Conservation (phyloP, 2,888 invertebrate species). For the Drosophila setosimentum region DNA sequence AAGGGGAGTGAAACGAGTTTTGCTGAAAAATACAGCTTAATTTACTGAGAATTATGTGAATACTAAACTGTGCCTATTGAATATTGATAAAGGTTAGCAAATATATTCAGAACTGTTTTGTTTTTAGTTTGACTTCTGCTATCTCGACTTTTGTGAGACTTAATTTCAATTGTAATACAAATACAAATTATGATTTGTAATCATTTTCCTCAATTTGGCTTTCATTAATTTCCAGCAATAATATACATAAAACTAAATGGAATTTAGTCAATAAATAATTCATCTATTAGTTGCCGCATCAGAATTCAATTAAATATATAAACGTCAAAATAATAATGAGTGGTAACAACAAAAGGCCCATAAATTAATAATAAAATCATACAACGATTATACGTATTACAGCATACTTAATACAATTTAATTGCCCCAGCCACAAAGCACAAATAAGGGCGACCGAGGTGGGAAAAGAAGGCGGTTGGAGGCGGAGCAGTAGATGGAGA, state of each 20-base stretch:
- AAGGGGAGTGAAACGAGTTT: background rate
- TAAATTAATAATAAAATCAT: conserved; percentile 73
- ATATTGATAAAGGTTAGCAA: background rate
- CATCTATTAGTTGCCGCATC: conserved; percentile 4
- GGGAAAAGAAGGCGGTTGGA: conserved; percentile 19
- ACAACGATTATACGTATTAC: conserved; percentile 53
- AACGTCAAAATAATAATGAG: conserved; percentile 1
- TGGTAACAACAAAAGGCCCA: conserved; percentile 10
- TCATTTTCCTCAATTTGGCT: background rate
- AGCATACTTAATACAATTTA: conserved; percentile 49
- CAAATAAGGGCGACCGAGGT: conserved; percentile 6
- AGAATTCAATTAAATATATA: conserved; percentile 27
- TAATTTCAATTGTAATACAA: background rate
- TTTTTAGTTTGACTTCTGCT: no score
- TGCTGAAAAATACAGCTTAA: background rate
- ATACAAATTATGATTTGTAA: background rate
- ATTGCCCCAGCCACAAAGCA: conserved; percentile 56
- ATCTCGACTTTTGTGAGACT: background rate
- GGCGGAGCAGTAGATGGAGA: background rate
- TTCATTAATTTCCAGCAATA: background rate
- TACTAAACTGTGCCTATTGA: background rate
- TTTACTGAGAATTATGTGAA: background rate
- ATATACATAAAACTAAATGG: background rate
- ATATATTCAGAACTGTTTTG: background rate
- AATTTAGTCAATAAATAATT: conserved; percentile 1